Evolutionary conservation across 1,140 invertebrate genomes (phyloP), one percentile per base, ranked within the genome.

Genomic region (Samia ricini): DNA sequence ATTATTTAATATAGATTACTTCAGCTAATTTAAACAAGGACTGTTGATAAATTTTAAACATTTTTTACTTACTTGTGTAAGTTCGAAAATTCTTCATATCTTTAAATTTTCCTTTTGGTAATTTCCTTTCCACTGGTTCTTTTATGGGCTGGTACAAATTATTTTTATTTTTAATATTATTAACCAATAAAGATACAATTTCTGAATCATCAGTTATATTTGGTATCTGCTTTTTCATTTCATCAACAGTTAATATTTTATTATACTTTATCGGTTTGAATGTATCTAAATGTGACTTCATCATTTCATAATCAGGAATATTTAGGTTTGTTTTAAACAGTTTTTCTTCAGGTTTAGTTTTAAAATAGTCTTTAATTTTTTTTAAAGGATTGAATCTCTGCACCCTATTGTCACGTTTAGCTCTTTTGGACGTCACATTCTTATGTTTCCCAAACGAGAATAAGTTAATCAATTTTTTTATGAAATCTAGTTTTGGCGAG

Each of bases 381-480:
- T 81, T 81, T 19, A 86, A 71, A 26, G 79, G 72, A 64, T 76
- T 80, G 19, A 76, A 83, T 6, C 80, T 71, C 23, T 64, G 63
- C 23, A 56, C 52, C 61, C 69, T 69, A 20, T 59, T 55, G 49
- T 77, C 57, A 6, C 67, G 65, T 63, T 75, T 79, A 23, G 61
- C 55, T 54, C 64, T 49, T 64, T 68, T 64, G 4, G 33, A 42
- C n/a, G 33, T 42, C 1, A 1, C 4, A 21, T 72, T 61, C 6
- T 66, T 63, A 8, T 51, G 60, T 56, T 64, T 70, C 22, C 64
- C 64, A 29, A 81, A 71, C 12, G 61, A 55, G 8, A 74, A 60
- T 64, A 67, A 75, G 19, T 63, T 67, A 0, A 81, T 66, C 23
- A 81, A 70, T 1, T 69, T 68, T 51, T 63, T 76, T 5, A 85